Percentiles rank a stretch among this genome's conserved stretches.
phyloP scores from a whole-genome alignment of 2,888 invertebrate genomes.

The Ormyrus pomaceus region DNA sequence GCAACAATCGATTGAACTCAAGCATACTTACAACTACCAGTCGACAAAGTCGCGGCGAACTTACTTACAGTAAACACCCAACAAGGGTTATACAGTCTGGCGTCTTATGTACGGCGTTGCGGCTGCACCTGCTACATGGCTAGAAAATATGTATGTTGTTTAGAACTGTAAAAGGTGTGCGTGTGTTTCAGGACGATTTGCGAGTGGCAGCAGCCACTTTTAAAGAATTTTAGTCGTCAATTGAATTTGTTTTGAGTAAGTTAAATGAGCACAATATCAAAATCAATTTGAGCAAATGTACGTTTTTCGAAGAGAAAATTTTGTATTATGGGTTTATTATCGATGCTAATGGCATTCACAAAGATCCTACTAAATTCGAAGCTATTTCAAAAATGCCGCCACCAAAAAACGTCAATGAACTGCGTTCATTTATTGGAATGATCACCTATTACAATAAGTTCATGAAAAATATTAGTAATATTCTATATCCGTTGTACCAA shows the following conservation, averaged over 20 bases:
- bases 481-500: conserved; percentile 29
- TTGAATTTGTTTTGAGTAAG: conserved; percentile 18
- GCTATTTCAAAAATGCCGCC: conserved; percentile 59
- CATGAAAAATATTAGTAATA: conserved; percentile 31
- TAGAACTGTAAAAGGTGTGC: too few relatives aligned
- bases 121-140: too few relatives aligned
- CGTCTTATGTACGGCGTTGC: too few relatives aligned
- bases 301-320: conserved; percentile 40
- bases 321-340: conserved; percentile 48
- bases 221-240: neutral
- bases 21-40: too few relatives aligned
- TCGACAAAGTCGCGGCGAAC: too few relatives aligned
- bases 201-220: too few relatives aligned
- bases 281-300: conserved; percentile 32
- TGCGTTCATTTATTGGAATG: conserved; percentile 49
- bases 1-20: too few relatives aligned
- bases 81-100: too few relatives aligned
- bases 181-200: too few relatives aligned
- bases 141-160: too few relatives aligned
- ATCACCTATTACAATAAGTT: conserved; percentile 47
- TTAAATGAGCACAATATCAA: conserved; percentile 28
- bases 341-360: conserved; percentile 48
- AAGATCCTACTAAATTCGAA: conserved; percentile 39
- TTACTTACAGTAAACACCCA: too few relatives aligned
- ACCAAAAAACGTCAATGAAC: conserved; percentile 42